Evolutionary conservation across 2,797 vertebrate species (phyloP).

Genomic region (Gymnothorax reevesii): DNA sequence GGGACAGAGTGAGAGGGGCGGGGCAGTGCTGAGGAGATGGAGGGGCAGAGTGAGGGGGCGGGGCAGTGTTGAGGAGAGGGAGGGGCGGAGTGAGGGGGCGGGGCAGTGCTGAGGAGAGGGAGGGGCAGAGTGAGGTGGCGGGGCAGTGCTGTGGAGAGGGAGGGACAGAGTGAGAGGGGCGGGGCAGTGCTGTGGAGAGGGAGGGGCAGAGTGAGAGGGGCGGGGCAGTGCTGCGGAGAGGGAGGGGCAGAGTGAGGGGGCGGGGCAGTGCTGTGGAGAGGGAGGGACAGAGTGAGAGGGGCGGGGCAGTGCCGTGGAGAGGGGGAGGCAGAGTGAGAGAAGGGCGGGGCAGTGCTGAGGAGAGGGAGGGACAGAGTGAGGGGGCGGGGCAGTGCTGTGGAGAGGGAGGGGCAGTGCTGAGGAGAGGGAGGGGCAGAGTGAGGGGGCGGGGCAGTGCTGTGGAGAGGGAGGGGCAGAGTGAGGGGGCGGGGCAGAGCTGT

Average conservation of each 20-base stretch:
- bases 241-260: not conserved
- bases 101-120: not conserved
- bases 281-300: not conserved
- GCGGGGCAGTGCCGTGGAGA: not conserved
- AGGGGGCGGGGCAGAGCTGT: not conserved
- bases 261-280: not conserved
- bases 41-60: not conserved
- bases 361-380: not conserved
- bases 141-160: not conserved
- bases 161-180: not conserved
- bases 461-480: not conserved
- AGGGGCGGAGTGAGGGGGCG: not conserved
- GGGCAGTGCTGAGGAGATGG: not conserved
- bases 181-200: not conserved
- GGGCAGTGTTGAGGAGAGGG: not conserved
- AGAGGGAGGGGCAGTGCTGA: not conserved
- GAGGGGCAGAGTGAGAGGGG: not conserved
- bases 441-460: not conserved
- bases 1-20: not conserved
- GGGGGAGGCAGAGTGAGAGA: not conserved
- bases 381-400: not conserved
- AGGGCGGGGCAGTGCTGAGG: not conserved
- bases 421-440: too few species aligned
- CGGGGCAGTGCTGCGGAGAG: not conserved
- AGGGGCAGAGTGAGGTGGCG: not conserved